Base-by-base conservation (phyloP, 2,113 vertebrate species). In the Xiphophorus couchianus region DNA sequence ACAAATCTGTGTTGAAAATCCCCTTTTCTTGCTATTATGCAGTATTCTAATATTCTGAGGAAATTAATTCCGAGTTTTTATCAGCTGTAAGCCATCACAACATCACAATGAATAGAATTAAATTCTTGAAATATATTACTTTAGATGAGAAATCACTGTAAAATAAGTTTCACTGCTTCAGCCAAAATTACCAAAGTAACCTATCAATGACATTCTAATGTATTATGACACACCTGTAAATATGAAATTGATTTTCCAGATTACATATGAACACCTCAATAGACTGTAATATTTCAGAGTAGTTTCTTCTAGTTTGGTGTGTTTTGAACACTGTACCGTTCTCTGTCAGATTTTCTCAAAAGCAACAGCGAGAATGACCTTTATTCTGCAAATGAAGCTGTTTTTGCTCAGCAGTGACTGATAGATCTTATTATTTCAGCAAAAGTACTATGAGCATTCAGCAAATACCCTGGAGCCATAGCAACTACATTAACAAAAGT, bases 341-440 rank as follows among this genome's bases (percentile, higher is more conserved):
- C 29, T 77, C 69, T 81, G 82, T 85, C 84, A 86, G 48, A 75
- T 80, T 71, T 73, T 76, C 80, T 89, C 74, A 83, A 85, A 93
- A 92, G 83, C 82, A 86, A 84, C 84, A 73, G 86, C 90, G 86
- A 62, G 80, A 66, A 77, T 94, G 94, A 94, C 94, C 94, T 95
- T 95, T 94, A 95, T 93, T 94, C 91, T 91, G 92, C 93, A 93
- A 94, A 94, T 94, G 72, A 94, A 91, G 92, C 92, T 87, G 82
- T 90, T 94, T 93, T 93, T 90, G 75, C 85, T 71, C 74, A 2
- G 65, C 82, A 62, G 73, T 91, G 91, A 93, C 88, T 92, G 93
- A 94, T 94, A 92, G 93, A 90, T 94, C 90, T 89, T 93, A 92
- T 94, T 94, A 94, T 95, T 94, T 94, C 90, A 89, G 89, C 87